Percentiles rank a stretch among this genome's conserved stretches.
phyloP scores from a whole-genome alignment of 2,888 invertebrate genomes.

The Hoplodrina blanda region DNA sequence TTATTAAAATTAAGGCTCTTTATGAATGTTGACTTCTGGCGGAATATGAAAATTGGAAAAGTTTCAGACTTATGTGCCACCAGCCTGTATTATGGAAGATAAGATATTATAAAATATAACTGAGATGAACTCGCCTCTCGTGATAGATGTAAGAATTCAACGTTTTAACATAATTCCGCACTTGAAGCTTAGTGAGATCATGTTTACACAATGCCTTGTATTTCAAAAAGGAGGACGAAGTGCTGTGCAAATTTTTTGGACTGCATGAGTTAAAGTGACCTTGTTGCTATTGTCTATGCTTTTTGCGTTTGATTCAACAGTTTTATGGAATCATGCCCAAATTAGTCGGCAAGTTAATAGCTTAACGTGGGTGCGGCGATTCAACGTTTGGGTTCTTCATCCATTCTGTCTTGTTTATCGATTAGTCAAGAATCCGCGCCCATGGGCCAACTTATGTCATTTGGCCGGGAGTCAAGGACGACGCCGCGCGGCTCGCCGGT shows the following conservation, averaged over 20 bases:
- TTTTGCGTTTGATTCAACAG: slow-evolving; percentile 67
- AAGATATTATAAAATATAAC: slow-evolving; percentile 64
- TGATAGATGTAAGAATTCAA: slow-evolving; percentile 35
- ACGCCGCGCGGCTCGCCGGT: slow-evolving; percentile 82
- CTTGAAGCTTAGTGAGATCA: slow-evolving; percentile 36
- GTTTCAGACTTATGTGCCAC: slow-evolving; percentile 71
- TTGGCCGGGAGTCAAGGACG: slow-evolving; percentile 90
- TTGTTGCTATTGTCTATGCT: slow-evolving; percentile 58
- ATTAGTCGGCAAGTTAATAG: slow-evolving; percentile 81
- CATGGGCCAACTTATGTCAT: slow-evolving; percentile 90
- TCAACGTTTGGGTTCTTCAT: slow-evolving; percentile 80
- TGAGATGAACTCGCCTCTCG: slow-evolving; percentile 40
- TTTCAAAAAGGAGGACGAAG: slow-evolving; percentile 17
- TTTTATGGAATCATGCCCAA: slow-evolving; percentile 82
- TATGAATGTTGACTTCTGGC: slow-evolving; percentile 76
- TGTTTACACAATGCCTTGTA: slow-evolving; percentile 32
- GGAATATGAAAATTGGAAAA: slow-evolving; percentile 80
- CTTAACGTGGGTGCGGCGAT: slow-evolving; percentile 83
- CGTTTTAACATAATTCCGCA: slow-evolving; percentile 28
- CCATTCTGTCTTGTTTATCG: slow-evolving; percentile 87
- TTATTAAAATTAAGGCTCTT: slow-evolving; percentile 82
- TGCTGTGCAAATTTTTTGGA: slow-evolving; percentile 18
- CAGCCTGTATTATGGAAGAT: slow-evolving; percentile 59
- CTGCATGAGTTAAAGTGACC: slow-evolving; percentile 47
- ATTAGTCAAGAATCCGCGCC: slow-evolving; percentile 89